Percentiles rank a stretch among this genome's conserved stretches.
Conservation (phyloP, 1,140 invertebrate species). For the Temnothorax curvispinosus region DNA sequence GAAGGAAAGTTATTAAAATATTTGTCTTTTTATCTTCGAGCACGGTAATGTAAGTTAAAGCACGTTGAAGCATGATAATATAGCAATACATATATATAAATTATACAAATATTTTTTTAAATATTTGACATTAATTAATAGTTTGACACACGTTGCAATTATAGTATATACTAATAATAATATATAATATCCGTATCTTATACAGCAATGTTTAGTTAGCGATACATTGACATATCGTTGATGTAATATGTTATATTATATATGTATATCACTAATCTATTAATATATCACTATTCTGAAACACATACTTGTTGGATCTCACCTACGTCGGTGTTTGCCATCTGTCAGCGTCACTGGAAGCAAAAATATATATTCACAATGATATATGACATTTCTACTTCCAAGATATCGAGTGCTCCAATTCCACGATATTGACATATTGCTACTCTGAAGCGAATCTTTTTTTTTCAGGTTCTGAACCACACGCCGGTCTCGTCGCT, state of each 20-base stretch:
- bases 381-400: conserved; percentile 18
- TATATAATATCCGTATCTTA: not conserved
- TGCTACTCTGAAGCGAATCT: conserved; percentile 7
- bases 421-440: conserved; percentile 45
- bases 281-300: not conserved
- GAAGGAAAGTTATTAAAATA: conserved; percentile 18
- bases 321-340: not conserved
- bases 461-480: not conserved
- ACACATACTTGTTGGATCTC: not conserved
- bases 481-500: not conserved
- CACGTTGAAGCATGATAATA: not conserved
- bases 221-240: not conserved
- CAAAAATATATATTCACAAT: conserved; percentile 2
- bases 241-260: no score
- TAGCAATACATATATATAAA: not conserved
- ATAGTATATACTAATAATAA: not conserved
- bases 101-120: not conserved
- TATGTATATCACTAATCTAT: not conserved
- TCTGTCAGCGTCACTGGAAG: not conserved
- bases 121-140: not conserved
- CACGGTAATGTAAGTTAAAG: not conserved
- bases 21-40: not conserved
- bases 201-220: not conserved
- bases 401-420: conserved; percentile 13
- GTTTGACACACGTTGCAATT: not conserved